Percentiles rank a stretch among this genome's conserved stretches.
Evolutionary conservation across 2,113 vertebrate species (phyloP).

Genomic region (Sorex araneus): DNA sequence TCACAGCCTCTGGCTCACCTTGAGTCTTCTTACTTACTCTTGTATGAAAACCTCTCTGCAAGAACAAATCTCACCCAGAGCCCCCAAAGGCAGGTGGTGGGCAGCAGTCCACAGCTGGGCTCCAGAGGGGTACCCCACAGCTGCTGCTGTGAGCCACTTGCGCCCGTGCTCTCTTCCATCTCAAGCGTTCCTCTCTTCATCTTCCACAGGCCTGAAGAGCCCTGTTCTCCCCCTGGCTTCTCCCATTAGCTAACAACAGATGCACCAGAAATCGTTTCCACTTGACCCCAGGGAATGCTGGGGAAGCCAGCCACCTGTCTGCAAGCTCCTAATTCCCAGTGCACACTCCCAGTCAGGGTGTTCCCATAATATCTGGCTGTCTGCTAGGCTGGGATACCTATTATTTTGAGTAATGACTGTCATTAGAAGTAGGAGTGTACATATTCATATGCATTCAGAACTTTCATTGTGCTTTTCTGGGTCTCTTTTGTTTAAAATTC

Average conservation of each 20-base stretch:
- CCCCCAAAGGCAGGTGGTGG: background rate
- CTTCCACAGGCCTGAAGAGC: background rate
- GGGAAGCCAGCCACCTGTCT: background rate
- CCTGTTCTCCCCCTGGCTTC: background rate
- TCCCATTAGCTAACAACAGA: background rate
- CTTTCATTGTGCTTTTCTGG: background rate
- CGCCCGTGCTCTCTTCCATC: background rate
- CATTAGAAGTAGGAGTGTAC: background rate
- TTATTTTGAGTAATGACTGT: constrained; percentile 11
- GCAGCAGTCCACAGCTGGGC: background rate
- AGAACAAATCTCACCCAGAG: background rate
- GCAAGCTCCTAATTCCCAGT: background rate
- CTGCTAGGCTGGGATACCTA: background rate
- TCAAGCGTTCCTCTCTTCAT: background rate
- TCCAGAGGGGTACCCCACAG: background rate
- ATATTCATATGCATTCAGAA: background rate
- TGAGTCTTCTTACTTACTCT: background rate
- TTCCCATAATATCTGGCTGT: background rate
- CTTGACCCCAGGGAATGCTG: background rate
- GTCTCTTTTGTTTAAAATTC: background rate
- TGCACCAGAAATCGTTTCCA: background rate
- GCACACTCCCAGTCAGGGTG: background rate
- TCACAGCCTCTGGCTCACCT: background rate
- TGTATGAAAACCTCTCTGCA: background rate
- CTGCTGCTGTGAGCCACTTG: too few relatives aligned